Conservation (phyloP, 2,888 invertebrate species). For the Rhimphoctona megacephalus region DNA sequence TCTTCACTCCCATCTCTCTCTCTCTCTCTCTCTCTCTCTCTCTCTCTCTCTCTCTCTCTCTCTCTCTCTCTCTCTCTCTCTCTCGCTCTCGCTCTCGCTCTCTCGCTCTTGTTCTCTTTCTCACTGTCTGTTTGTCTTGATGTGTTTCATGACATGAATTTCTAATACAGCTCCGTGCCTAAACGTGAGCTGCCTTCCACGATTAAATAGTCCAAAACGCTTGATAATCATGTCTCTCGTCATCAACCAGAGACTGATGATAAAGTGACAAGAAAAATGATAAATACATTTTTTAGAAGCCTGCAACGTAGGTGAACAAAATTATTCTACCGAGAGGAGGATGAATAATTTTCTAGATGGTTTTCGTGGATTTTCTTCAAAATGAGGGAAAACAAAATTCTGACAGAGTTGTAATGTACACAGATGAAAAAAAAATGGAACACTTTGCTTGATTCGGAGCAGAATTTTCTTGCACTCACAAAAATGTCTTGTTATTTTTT, state of each 20-base stretch:
- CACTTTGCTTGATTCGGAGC: slow-evolving; percentile 21
- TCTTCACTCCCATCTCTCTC: slow-evolving; percentile 21
- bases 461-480: not conserved
- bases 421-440: not conserved
- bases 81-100: not conserved
- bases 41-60: slow-evolving; percentile 9
- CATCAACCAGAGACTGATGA: not conserved
- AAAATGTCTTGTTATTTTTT: not conserved
- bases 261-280: not conserved
- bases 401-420: not conserved
- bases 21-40: not conserved
- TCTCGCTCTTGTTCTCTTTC: not conserved
- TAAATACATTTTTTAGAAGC: not conserved
- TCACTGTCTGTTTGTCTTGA: slow-evolving; percentile 34
- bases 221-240: slow-evolving; percentile 32
- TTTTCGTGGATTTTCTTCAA: not conserved
- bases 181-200: slow-evolving; percentile 14
- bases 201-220: slow-evolving; percentile 24
- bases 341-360: not conserved
- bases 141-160: slow-evolving; percentile 20
- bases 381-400: not conserved
- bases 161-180: slow-evolving; percentile 1
- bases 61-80: slow-evolving; percentile 29
- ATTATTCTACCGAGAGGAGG: not conserved
- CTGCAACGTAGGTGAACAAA: not conserved